Conservation (phyloP, 2,797 vertebrate species). For the Pogoniulus pusillus region DNA sequence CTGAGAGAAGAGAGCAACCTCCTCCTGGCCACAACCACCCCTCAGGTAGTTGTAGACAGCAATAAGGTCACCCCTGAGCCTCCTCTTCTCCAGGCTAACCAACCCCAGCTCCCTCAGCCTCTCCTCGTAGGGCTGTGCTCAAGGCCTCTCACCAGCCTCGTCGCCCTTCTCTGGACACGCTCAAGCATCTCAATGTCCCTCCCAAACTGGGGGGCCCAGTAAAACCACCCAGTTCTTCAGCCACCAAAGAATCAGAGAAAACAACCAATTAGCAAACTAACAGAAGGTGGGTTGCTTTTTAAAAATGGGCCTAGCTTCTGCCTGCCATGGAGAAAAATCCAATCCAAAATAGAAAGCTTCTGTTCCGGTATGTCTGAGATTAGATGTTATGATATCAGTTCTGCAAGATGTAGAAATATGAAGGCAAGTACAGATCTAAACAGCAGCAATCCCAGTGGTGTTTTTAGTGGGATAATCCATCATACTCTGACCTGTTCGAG, state of each 20-base stretch:
- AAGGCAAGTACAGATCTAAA: neutral
- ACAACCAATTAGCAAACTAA: neutral
- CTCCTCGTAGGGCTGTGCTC: too few species aligned
- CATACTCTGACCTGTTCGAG: neutral
- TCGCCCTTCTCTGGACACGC: too few species aligned
- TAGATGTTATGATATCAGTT: neutral
- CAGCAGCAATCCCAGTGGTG: neutral
- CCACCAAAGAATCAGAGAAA: neutral
- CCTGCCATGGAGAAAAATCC: neutral
- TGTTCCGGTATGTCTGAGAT: neutral
- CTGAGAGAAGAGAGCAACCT: too few species aligned
- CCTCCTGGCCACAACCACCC: too few species aligned
- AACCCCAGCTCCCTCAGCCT: too few species aligned
- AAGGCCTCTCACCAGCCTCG: too few species aligned
- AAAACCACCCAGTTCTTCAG: neutral
- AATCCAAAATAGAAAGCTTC: slow-evolving; percentile 1
- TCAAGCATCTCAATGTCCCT: too few species aligned
- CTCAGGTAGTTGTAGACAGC: too few species aligned
- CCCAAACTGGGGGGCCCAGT: too few species aligned
- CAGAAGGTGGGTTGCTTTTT: neutral
- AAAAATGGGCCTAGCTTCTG: neutral
- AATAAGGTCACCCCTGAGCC: too few species aligned
- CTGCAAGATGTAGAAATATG: neutral
- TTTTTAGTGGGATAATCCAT: neutral
- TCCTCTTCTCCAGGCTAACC: too few species aligned